Percentiles rank a stretch among this genome's conserved stretches.
Conservation (phyloP, 2,797 vertebrate species). For the Mormyrus hasselquistii region DNA sequence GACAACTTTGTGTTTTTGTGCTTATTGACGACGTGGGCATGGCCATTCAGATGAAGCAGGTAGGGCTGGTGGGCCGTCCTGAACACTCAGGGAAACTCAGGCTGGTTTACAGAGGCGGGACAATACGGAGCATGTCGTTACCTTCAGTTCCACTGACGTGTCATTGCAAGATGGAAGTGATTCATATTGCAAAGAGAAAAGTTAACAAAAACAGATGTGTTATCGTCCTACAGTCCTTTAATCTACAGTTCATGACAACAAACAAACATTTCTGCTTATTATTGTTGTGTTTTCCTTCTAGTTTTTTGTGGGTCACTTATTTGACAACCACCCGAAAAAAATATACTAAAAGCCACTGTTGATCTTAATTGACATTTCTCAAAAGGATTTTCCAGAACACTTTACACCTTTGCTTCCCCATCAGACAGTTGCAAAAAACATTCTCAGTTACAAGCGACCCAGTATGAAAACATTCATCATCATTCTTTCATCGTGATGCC, state of each 20-base stretch:
- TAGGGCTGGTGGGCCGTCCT: not conserved
- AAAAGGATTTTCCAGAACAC: not conserved
- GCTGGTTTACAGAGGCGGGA: not conserved
- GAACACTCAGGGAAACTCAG: not conserved
- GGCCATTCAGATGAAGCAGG: not conserved
- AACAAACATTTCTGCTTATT: not conserved
- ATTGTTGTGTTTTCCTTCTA: not conserved
- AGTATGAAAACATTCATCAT: not conserved
- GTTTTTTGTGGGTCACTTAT: slow-evolving; percentile 5
- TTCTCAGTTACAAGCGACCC: not conserved
- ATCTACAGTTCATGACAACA: slow-evolving; percentile 37
- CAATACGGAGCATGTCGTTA: not conserved
- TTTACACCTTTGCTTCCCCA: not conserved
- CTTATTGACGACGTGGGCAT: not conserved
- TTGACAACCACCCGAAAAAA: not conserved
- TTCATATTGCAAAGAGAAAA: slow-evolving; percentile 1
- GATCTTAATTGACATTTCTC: not conserved
- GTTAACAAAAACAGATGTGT: not conserved
- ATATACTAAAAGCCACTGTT: not conserved
- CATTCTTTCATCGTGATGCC: not conserved
- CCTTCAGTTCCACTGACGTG: not conserved
- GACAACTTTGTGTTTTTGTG: not conserved
- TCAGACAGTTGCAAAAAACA: not conserved
- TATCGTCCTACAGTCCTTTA: slow-evolving; percentile 21
- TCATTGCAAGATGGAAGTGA: slow-evolving; percentile 1